Evolutionary conservation across 2,113 vertebrate species (phyloP).

Genomic region (Lanius collurio): DNA sequence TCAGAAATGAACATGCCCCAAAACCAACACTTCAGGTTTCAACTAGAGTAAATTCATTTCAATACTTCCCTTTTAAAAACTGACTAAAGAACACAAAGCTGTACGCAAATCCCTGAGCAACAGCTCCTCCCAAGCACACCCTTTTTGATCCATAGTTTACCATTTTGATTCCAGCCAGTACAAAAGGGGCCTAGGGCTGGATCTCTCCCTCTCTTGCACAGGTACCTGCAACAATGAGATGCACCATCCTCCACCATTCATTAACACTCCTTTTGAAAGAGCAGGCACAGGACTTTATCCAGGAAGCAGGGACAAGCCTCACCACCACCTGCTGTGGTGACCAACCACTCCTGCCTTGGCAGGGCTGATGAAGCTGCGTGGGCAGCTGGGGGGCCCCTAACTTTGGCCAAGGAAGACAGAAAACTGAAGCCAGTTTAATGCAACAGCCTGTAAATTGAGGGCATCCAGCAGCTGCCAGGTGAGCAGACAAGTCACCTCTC

Average conservation of each 20-base stretch:
- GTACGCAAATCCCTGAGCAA: not conserved
- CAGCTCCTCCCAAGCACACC: not conserved
- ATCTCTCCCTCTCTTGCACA: not conserved
- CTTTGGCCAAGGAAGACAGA: not conserved
- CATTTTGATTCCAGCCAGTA: not conserved
- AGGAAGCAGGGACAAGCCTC: not conserved
- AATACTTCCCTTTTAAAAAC: not conserved
- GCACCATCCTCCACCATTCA: not conserved
- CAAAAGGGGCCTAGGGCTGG: not conserved
- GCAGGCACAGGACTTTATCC: not conserved
- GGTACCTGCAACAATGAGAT: not conserved
- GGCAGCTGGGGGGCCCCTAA: not conserved
- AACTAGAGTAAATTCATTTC: not conserved
- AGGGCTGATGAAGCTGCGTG: not conserved
- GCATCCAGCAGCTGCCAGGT: not conserved
- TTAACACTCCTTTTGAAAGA: not conserved
- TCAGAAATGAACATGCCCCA: not conserved
- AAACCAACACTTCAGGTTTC: not conserved
- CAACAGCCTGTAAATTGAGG: not conserved
- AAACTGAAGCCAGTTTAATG: not conserved
- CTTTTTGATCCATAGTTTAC: fast-evolving
- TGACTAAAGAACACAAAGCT: not conserved
- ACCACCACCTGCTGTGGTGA: not conserved
- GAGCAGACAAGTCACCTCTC: not conserved
- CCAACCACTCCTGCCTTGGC: fast-evolving